A percentile compares a stretch with the other conserved stretches of the same genome.
Conservation (phyloP, 2,113 vertebrate genomes). For the Pipra filicauda region DNA sequence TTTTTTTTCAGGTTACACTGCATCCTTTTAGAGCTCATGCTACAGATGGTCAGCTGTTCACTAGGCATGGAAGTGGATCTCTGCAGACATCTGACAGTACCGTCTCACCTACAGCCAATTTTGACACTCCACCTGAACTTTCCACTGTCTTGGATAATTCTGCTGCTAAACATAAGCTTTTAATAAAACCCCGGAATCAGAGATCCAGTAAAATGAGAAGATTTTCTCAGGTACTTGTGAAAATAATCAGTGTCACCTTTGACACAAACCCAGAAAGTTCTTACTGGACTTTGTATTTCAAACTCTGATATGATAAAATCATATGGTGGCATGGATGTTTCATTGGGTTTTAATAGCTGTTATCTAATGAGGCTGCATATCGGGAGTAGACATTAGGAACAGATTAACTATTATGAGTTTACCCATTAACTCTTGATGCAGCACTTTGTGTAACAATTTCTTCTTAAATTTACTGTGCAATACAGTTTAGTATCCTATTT, state of each 20-base stretch:
- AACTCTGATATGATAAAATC: not conserved
- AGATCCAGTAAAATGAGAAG: conserved; percentile 83
- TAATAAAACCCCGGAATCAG: conserved; percentile 91
- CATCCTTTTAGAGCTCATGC: conserved; percentile 67
- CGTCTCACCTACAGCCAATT: conserved; percentile 74
- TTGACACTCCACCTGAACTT: conserved; percentile 79
- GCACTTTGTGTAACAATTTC: not conserved
- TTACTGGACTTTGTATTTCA: not conserved
- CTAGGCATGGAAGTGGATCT: conserved; percentile 12
- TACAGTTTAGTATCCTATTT: not conserved
- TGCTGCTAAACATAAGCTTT: conserved; percentile 91
- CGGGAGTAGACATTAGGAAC: not conserved
- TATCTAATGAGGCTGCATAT: not conserved
- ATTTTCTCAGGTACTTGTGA: conserved; percentile 71
- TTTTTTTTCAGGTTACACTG: conserved; percentile 65
- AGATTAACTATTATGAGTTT: not conserved
- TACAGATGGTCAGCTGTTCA: conserved; percentile 54
- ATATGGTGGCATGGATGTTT: not conserved
- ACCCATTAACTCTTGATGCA: not conserved
- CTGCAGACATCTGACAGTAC: conserved; percentile 25
- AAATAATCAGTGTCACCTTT: not conserved
- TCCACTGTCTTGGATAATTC: conserved; percentile 87
- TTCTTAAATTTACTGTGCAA: not conserved
- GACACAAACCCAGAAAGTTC: not conserved
- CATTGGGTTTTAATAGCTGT: not conserved